Evolutionary conservation across 2,113 vertebrate species (phyloP), one percentile per base, ranked within the genome.

Genomic region (Zosterops lateralis): DNA sequence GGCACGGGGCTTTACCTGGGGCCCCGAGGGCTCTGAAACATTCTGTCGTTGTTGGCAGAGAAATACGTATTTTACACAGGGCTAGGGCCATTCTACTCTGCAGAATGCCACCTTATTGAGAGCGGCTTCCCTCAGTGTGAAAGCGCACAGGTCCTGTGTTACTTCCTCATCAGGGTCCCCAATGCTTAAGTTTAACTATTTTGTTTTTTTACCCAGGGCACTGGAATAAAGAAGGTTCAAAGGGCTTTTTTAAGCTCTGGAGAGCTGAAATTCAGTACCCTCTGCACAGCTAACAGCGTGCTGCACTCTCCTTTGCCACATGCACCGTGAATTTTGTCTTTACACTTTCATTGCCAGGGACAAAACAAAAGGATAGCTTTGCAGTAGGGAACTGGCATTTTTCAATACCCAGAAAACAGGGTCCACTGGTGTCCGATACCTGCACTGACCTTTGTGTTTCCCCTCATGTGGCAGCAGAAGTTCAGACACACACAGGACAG

Each of bases 1-100:
- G 32, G 48, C 20, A 0, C 5, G 0, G 9, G 5, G 11, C 9
- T 18, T 2, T 17, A 6, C 15, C 11, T 0, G 0, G 10, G 26
- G 48, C 22, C 28, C 25, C 11, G 2, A 6, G 48, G 21, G 29
- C 17, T 14, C 14, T 2, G 31, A 9, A 16, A 2, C 7, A 0
- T 9, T 31, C 4, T 0, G 22, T 2, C 6, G 1, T 8, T 9
- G 9, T 6, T n/a, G 51, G 7, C 20, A 29, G 14, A 28, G 31
- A 32, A 28, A 15, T 5, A 1, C 0, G 6, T 36, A 1, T 31
- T 61, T 42, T 40, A 14, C 34, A 34, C 10, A 2, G 6, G 15
- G 31, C 5, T 28, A 8, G 12, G 20, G 7, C 50, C 47, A 0
- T 29, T 34, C 60, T 57, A 3, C 53, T 36, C 34, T 6, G 25